Evolutionary conservation across 2,888 invertebrate species (phyloP).

Genomic region (Lepidocyrtoides sp.): DNA sequence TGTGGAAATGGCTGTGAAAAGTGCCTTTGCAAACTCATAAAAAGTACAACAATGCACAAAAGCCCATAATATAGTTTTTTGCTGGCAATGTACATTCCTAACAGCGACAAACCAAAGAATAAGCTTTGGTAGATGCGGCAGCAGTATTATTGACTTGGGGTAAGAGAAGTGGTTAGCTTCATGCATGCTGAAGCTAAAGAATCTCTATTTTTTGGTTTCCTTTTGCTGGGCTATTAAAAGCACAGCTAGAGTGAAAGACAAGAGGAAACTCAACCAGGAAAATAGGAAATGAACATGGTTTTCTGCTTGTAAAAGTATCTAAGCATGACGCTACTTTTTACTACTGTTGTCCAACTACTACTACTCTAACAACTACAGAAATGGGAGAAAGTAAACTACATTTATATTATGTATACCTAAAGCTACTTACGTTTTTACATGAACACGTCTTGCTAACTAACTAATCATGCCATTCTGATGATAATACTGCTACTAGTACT

Average conservation of each 20-base stretch:
- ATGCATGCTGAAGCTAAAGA: not conserved
- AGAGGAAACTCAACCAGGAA: not conserved
- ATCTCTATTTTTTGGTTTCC: not conserved
- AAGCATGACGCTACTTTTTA: constrained; percentile 64
- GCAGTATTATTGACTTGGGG: not conserved
- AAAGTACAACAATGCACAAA: constrained; percentile 75
- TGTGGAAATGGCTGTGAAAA: constrained; percentile 81
- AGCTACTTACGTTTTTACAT: too few species aligned
- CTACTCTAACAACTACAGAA: not conserved
- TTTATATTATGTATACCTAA: not conserved
- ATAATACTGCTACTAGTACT: not conserved
- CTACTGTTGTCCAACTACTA: not conserved
- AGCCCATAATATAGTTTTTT: constrained; percentile 38
- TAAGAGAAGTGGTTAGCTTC: not conserved
- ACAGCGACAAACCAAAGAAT: constrained; percentile 8
- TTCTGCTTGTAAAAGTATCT: constrained; percentile 44
- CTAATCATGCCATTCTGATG: constrained; percentile 11
- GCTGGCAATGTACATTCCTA: constrained; percentile 39
- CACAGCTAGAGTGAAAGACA: not conserved
- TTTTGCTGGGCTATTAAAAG: not conserved
- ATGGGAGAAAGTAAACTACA: not conserved
- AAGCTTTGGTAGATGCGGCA: not conserved
- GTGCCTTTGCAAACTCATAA: constrained; percentile 79
- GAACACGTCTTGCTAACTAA: constrained; percentile 17
- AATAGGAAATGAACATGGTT: constrained; percentile 49